phyloP scores from a whole-genome alignment of 2,797 vertebrate species.

The Coluber constrictor region DNA sequence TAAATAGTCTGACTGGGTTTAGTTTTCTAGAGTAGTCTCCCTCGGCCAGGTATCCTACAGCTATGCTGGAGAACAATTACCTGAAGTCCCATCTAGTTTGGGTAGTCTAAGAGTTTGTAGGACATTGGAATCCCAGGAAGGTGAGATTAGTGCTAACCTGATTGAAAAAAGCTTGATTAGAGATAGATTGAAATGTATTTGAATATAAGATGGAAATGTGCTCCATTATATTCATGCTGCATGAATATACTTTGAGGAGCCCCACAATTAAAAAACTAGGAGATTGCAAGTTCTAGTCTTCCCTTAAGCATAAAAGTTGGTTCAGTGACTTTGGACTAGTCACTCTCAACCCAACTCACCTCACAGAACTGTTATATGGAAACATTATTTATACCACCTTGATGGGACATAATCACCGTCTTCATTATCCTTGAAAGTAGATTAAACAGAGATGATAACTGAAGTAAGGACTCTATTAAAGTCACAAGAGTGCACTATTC shows the following conservation, averaged over 20 bases:
- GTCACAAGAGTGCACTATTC: not conserved
- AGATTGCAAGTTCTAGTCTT: not conserved
- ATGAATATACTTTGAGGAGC: not conserved
- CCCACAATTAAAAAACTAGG: not conserved
- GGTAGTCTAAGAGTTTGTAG: not conserved
- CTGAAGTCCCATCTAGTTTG: not conserved
- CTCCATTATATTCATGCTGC: not conserved
- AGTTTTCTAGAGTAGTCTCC: too few relatives aligned
- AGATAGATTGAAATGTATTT: not conserved
- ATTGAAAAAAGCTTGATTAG: not conserved
- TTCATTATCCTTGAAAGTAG: not conserved
- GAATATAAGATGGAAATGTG: not conserved
- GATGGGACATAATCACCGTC: not conserved
- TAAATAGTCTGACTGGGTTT: not conserved
- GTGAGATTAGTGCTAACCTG: not conserved
- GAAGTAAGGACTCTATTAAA: not conserved
- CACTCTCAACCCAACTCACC: not conserved
- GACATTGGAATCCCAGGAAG: not conserved
- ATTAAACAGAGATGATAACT: not conserved
- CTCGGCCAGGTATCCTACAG: not conserved
- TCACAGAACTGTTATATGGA: not conserved
- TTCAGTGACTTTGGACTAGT: not conserved
- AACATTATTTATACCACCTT: not conserved
- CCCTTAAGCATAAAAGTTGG: not conserved
- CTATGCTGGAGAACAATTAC: not conserved